Evolutionary conservation across 2,888 invertebrate genomes (phyloP).

Genomic region (Heliothis peltigera): DNA sequence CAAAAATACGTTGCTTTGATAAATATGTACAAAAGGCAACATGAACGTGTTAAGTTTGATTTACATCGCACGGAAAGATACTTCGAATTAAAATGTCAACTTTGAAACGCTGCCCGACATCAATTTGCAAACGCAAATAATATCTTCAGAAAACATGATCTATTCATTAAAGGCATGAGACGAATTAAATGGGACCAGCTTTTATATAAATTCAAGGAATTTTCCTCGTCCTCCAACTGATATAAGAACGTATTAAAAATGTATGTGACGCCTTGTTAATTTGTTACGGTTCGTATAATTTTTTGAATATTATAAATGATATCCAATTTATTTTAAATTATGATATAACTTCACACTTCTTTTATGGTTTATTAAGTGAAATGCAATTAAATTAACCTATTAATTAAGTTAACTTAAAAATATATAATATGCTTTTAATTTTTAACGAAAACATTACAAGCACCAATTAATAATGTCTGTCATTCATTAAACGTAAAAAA

Average conservation of each 20-base stretch:
- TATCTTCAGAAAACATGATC: constrained; percentile 43
- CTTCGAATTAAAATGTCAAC: constrained; percentile 1
- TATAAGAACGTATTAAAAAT: constrained; percentile 33
- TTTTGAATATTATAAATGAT: not conserved
- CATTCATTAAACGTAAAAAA: constrained; percentile 1
- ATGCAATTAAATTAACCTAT: no score
- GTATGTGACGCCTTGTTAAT: constrained; percentile 14
- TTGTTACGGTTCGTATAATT: constrained; percentile 4
- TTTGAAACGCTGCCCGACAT: constrained; percentile 24
- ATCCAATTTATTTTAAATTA: constrained; percentile 1
- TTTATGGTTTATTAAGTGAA: no score
- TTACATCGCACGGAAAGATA: constrained; percentile 17
- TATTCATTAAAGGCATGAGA: constrained; percentile 34
- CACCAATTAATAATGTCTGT: not conserved
- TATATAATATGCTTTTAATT: no score
- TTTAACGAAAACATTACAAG: not conserved
- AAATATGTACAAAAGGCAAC: constrained; percentile 3
- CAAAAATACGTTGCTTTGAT: constrained; percentile 20
- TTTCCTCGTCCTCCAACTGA: constrained; percentile 37
- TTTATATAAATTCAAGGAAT: constrained; percentile 27
- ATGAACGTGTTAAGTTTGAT: constrained; percentile 21
- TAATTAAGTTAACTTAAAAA: no score
- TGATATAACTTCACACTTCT: no score
- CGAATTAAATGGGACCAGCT: constrained; percentile 25
- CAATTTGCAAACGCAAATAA: constrained; percentile 44